phyloP scores from a whole-genome alignment of 2,113 vertebrate species.

The Callocephalon fimbriatum region DNA sequence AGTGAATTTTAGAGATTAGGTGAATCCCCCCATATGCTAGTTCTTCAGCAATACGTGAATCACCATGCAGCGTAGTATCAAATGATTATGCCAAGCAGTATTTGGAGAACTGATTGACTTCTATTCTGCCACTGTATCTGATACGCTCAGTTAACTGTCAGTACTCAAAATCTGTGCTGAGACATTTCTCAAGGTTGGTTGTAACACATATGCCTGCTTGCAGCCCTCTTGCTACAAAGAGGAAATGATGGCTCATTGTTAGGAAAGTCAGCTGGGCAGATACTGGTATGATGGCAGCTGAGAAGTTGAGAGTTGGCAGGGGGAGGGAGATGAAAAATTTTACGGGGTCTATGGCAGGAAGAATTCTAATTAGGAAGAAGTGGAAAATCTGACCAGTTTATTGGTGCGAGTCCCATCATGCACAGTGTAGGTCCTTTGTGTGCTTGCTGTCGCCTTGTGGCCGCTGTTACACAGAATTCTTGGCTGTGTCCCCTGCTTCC shows the following conservation, averaged over 20 bases:
- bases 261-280: background rate
- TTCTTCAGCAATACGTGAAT: background rate
- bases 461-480: background rate
- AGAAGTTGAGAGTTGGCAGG: background rate
- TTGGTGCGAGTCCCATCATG: background rate
- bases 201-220: background rate
- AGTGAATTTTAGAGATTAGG: background rate
- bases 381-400: background rate
- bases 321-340: background rate
- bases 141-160: background rate
- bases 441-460: slow-evolving; percentile 45
- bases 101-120: background rate
- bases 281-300: background rate
- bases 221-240: background rate
- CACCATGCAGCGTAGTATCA: background rate
- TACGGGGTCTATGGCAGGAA: background rate
- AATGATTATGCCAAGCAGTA: background rate
- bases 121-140: background rate
- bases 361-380: background rate
- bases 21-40: background rate
- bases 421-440: fast-evolving
- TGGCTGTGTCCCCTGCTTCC: background rate
- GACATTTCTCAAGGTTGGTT: background rate
- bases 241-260: background rate
- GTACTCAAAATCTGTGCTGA: background rate